These are phyloP conservation scores for Circaetus cinerascens DNA, from an alignment of 2,113 vertebrate genomes.

Conservation along the genomic window DNA sequence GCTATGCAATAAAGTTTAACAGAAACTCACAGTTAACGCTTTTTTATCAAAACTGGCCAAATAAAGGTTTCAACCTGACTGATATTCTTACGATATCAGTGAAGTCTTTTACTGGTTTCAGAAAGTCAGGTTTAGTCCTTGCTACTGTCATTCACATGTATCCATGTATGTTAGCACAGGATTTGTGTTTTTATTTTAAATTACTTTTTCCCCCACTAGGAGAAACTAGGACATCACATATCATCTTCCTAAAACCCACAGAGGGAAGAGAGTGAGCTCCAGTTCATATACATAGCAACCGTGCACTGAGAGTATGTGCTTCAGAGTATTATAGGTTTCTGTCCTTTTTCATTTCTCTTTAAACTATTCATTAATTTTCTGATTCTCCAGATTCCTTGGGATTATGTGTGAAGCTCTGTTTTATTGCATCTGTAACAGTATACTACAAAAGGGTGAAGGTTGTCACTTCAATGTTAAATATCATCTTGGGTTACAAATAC, in stretches of 20 bases:
- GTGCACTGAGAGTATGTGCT: background rate
- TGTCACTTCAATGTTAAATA: slow-evolving; percentile 19
- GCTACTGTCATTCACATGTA: background rate
- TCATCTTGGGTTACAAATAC: background rate
- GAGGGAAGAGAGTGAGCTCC: background rate
- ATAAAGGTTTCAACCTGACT: background rate
- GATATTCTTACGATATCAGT: background rate
- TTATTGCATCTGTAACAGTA: slow-evolving; percentile 23
- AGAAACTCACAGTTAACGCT: background rate
- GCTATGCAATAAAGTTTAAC: background rate
- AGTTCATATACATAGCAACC: background rate
- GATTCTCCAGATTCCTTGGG: slow-evolving; percentile 3
- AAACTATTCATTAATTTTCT: slow-evolving; percentile 55
- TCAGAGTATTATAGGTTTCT: background rate
- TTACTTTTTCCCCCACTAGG: background rate
- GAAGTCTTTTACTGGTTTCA: background rate
- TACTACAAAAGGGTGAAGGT: background rate
- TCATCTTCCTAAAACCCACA: background rate
- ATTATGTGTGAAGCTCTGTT: background rate
- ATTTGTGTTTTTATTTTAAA: slow-evolving; percentile 28
- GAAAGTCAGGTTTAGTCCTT: background rate
- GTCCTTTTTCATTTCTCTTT: slow-evolving; percentile 36
- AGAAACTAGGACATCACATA: background rate
- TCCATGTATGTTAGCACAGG: background rate
- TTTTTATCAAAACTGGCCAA: background rate